Percentiles rank a stretch among this genome's conserved stretches.
phyloP scores from a whole-genome alignment of 23 tunicate species.

The Trididemnum nubilum region DNA sequence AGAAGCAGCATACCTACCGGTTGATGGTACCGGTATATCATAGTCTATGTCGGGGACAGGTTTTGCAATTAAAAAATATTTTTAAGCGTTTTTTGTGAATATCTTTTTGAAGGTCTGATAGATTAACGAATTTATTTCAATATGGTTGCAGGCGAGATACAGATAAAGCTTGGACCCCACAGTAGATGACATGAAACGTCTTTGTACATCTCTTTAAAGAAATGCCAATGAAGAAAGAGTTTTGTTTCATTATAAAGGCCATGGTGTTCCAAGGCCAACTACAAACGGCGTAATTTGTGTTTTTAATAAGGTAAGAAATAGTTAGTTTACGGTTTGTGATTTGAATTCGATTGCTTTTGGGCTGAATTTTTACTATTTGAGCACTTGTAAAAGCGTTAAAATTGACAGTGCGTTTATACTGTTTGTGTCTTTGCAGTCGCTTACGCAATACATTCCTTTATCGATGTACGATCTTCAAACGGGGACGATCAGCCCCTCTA shows the following conservation, averaged over 20 bases:
- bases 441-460: constrained; percentile 93
- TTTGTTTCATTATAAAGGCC: constrained; percentile 95
- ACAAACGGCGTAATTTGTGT: constrained; percentile 98
- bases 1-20: too few species aligned
- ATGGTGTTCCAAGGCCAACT: constrained; percentile 98
- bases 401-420: too few species aligned
- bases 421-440: constrained; percentile 47
- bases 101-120: not conserved
- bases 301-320: constrained; percentile 70
- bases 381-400: not conserved
- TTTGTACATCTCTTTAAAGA: constrained; percentile 79
- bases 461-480: constrained; percentile 92
- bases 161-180: constrained; percentile 86
- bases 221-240: constrained; percentile 95
- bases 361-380: not conserved
- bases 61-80: too few species aligned
- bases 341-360: not conserved
- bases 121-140: not conserved
- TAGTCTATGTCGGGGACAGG: too few species aligned
- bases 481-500: constrained; percentile 90
- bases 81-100: not conserved
- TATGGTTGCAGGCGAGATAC: constrained; percentile 74
- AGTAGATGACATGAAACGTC: constrained; percentile 78
- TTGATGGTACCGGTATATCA: too few species aligned
- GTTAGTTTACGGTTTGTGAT: not conserved